Base-by-base conservation (phyloP, 2,888 invertebrate genomes). In the Branchipolynoe longqiensis region DNA sequence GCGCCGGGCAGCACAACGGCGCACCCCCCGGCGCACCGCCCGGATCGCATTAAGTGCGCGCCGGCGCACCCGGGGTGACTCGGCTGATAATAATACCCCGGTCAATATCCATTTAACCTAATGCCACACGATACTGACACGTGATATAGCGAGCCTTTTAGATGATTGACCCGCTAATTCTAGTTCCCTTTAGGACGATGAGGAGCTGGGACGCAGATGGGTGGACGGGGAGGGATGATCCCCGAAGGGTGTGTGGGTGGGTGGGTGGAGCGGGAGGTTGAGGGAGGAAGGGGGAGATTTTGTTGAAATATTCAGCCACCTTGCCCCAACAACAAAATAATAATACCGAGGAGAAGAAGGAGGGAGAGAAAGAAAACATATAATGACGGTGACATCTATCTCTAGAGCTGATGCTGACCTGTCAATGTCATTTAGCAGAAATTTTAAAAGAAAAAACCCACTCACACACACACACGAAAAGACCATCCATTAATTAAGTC, bases 101-200 rank as follows among this genome's bases (percentile, higher is more conserved):
- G 69, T 69, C 69, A 69, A 69, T 69, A 69, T 69, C 38, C 69
- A 69, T 69, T 69, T 69, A 69, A 69, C 69, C 69, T 69, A 33
- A 33, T 38, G 69, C 38, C 69, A 69, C 38, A 1, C 69, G 18
- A 69, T 22, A 22, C 69, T 69, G 69, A 69, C 69, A 69, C 69
- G 69, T 36, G 69, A 69, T 33, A 14, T 18, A 4, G 36, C 33
- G n/a, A 12, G 36, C 36, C 69, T 69, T 69, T 69, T 36, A 69
- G 69, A 38, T 69, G 69, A 69, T 69, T 69, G 69, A 69, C 69
- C 69, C 38, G 22, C 69, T 69, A 69, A 69, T 69, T 69, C 38
- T 33, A 69, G 38, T 69, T 69, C n/a, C n/a, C n/a, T n/a, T n/a
- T n/a, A n/a, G n/a, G n/a, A n/a, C n/a, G n/a, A n/a, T n/a, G n/a